Conservation (phyloP, 1,140 invertebrate species). For the Brachionus sp. region DNA sequence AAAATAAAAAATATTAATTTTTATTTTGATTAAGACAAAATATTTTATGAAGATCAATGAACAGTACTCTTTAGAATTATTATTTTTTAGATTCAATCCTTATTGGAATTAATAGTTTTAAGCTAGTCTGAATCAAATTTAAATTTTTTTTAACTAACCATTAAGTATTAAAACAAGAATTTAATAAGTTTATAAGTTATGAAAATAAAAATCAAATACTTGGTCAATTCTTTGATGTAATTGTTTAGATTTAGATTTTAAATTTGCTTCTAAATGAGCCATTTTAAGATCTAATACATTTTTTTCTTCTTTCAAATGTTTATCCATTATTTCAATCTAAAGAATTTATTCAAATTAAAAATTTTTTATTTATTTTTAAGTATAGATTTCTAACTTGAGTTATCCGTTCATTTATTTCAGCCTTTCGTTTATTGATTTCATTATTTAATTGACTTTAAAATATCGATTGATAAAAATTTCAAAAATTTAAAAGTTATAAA, state of each 20-base stretch:
- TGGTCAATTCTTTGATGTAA: conserved; percentile 31
- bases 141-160: too few relatives aligned
- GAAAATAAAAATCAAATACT: neutral
- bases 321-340: conserved; percentile 42
- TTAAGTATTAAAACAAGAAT: too few relatives aligned
- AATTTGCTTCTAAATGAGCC: conserved; percentile 42
- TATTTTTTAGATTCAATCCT: too few relatives aligned
- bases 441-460: conserved; percentile 40
- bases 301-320: conserved; percentile 36
- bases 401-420: conserved; percentile 31
- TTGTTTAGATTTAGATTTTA: conserved; percentile 40
- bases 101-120: too few relatives aligned
- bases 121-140: too few relatives aligned
- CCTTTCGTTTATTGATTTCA: conserved; percentile 33
- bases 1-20: too few relatives aligned
- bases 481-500: neutral
- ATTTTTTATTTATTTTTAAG: neutral
- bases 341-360: neutral
- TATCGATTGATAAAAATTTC: too few relatives aligned
- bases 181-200: neutral
- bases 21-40: too few relatives aligned
- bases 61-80: too few relatives aligned
- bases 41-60: too few relatives aligned
- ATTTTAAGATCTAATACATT: conserved; percentile 21
- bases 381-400: neutral